phyloP scores from a whole-genome alignment of 2,888 invertebrate genomes.

The Tolmerus cingulatus region DNA sequence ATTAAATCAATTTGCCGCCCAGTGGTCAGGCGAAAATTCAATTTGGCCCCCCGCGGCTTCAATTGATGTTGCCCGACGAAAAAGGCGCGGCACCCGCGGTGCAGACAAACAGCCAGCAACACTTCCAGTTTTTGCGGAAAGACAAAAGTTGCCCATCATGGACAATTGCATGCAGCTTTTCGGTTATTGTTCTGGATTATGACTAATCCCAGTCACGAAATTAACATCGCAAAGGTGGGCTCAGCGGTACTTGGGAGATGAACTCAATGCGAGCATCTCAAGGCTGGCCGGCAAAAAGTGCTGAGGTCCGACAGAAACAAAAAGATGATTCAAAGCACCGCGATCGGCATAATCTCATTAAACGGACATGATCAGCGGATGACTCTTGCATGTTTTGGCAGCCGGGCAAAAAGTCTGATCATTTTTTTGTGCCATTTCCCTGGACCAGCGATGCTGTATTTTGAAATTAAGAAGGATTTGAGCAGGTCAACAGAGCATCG shows the following conservation, averaged over 20 bases:
- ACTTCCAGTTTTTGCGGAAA: background rate
- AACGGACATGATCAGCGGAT: background rate
- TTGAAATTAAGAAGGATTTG: background rate
- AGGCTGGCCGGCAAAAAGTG: background rate
- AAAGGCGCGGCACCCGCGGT: background rate
- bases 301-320: background rate
- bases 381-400: background rate
- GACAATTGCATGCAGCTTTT: background rate
- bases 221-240: background rate
- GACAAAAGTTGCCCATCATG: background rate
- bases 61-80: background rate
- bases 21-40: conserved; percentile 24
- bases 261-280: background rate
- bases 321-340: background rate
- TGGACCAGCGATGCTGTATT: background rate
- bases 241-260: background rate
- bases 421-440: background rate
- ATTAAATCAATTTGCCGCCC: conserved; percentile 19
- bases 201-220: background rate
- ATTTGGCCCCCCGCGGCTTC: conserved; percentile 10
- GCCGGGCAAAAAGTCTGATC: background rate
- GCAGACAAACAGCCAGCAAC: background rate
- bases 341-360: background rate
- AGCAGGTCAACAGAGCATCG: background rate
- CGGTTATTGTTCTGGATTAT: background rate